Evolutionary conservation across 2,797 vertebrate genomes (phyloP).

Genomic region (Phataginus tricuspis): DNA sequence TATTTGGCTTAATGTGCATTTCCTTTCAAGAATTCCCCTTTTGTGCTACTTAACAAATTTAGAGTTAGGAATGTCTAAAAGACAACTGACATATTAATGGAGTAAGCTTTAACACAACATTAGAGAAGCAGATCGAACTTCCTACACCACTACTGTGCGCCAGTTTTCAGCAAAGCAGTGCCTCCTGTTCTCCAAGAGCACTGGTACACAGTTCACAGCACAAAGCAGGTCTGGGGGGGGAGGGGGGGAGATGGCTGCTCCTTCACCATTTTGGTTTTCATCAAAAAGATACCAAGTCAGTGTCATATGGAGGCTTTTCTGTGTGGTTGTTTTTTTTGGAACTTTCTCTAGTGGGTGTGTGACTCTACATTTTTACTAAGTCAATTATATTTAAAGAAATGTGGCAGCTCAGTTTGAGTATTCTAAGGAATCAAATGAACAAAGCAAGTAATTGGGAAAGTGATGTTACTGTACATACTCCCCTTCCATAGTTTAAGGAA

Average conservation of each 20-base stretch:
- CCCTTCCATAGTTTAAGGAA: not conserved
- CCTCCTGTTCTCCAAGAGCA: not conserved
- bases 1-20: slow-evolving; percentile 39
- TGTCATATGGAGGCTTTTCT: not conserved
- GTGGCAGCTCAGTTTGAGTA: not conserved
- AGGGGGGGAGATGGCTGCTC: not conserved
- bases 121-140: not conserved
- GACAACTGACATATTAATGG: not conserved
- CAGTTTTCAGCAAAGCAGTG: not conserved
- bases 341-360: not conserved
- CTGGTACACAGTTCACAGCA: not conserved
- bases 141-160: not conserved
- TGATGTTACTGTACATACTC: not conserved
- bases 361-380: not conserved
- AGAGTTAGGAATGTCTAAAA: not conserved
- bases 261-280: not conserved
- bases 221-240: not conserved
- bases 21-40: slow-evolving; percentile 64
- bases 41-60: not conserved
- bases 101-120: not conserved
- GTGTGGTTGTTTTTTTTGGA: not conserved
- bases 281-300: not conserved
- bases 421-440: not conserved
- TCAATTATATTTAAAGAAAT: not conserved
- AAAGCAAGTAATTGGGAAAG: not conserved